These are phyloP conservation scores for Luperina nickerlii DNA, from an alignment of 2,888 invertebrate species.

Conservation along the genomic window DNA sequence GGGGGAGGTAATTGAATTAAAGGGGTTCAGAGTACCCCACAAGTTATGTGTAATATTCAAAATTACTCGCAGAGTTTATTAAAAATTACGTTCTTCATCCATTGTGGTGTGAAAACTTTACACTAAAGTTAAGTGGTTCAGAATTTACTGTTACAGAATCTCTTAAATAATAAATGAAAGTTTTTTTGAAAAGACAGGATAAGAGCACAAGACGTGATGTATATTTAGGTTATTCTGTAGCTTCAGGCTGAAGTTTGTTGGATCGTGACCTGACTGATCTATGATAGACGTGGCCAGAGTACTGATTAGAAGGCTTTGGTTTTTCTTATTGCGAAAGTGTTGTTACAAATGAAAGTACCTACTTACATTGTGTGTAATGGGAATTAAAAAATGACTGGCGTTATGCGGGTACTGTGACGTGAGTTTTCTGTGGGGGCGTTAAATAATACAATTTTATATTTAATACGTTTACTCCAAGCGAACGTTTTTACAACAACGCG, in stretches of 20 bases:
- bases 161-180: slow-evolving; percentile 4
- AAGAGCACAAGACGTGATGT: background rate
- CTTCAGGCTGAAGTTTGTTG: background rate
- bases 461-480: background rate
- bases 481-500: background rate
- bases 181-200: background rate
- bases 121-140: background rate
- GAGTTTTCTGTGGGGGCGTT: background rate
- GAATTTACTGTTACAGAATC: background rate
- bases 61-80: slow-evolving; percentile 23
- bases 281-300: background rate
- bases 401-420: background rate
- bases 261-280: background rate
- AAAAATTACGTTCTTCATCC: slow-evolving; percentile 21
- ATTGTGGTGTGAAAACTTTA: background rate
- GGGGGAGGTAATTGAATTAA: slow-evolving; percentile 30
- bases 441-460: background rate
- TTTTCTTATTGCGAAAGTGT: background rate
- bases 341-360: background rate
- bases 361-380: background rate
- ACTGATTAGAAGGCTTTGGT: background rate
- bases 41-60: slow-evolving; percentile 30
- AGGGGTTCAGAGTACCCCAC: slow-evolving; percentile 23
- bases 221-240: background rate
- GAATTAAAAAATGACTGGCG: background rate